A percentile compares a stretch with the other conserved stretches of the same genome.
Conservation (phyloP, 2,888 invertebrate species). For the Drosophila lutescens region DNA sequence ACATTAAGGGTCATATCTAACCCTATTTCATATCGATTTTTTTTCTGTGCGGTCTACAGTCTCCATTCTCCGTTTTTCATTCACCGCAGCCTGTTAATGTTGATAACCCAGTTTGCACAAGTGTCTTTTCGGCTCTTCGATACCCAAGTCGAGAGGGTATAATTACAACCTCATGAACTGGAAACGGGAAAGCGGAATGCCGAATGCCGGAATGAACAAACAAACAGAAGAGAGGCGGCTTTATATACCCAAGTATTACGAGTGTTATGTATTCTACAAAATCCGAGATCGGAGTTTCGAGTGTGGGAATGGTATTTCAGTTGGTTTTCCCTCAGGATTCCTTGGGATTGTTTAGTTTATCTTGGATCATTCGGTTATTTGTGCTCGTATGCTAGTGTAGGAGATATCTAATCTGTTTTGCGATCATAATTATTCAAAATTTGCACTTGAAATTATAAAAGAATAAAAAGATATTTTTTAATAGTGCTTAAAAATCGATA, state of each 20-base stretch:
- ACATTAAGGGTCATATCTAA: too few species aligned
- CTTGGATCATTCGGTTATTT: background rate
- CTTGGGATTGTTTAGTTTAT: background rate
- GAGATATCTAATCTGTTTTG: too few species aligned
- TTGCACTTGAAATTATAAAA: too few species aligned
- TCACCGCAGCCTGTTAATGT: slow-evolving; percentile 23
- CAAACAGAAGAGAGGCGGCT: background rate
- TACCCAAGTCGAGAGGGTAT: slow-evolving; percentile 24
- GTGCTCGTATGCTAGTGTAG: too few species aligned
- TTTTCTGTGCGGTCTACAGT: too few species aligned
- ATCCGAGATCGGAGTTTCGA: background rate
- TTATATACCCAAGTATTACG: background rate
- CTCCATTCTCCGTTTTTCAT: slow-evolving; percentile 6
- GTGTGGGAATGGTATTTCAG: slow-evolving; percentile 6
- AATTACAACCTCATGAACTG: slow-evolving; percentile 34
- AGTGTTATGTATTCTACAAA: background rate
- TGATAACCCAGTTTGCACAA: slow-evolving; percentile 76
- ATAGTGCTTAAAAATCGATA: too few species aligned
- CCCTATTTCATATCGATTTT: too few species aligned
- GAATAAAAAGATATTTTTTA: too few species aligned
- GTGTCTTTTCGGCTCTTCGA: slow-evolving; percentile 49
- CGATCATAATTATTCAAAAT: too few species aligned
- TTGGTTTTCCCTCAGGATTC: background rate
- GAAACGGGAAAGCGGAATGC: slow-evolving; percentile 3
- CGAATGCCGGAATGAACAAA: slow-evolving; percentile 14